Evolutionary conservation across 2,888 invertebrate species (phyloP).

Genomic region (Urechis unicinctus): DNA sequence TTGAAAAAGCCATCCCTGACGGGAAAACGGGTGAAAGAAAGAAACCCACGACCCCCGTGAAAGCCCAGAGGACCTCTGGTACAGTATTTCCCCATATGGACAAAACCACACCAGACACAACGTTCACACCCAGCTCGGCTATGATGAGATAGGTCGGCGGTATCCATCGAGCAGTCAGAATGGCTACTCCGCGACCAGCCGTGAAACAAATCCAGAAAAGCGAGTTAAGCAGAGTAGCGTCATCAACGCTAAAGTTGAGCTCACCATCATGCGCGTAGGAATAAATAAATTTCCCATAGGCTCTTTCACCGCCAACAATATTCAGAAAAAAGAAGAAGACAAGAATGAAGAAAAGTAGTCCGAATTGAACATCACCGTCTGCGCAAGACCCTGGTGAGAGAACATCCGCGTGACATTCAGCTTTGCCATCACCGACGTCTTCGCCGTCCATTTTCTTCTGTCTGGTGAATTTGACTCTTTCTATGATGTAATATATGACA

Average conservation of each 20-base stretch:
- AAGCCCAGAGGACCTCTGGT: slow-evolving; percentile 23
- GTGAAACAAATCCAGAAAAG: slow-evolving; percentile 30
- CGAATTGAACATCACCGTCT: slow-evolving; percentile 21
- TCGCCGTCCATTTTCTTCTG: neutral
- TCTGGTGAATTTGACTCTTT: neutral
- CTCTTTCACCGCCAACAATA: slow-evolving; percentile 26
- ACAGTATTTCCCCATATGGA: slow-evolving; percentile 22
- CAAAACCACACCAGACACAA: slow-evolving; percentile 20
- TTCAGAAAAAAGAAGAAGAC: slow-evolving; percentile 26
- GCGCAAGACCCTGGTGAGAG: slow-evolving; percentile 20
- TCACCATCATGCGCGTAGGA: slow-evolving; percentile 27
- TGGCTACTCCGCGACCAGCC: slow-evolving; percentile 24
- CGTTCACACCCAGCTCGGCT: slow-evolving; percentile 19
- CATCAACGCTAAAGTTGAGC: slow-evolving; percentile 21
- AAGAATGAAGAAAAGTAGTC: slow-evolving; percentile 20
- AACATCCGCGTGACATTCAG: neutral
- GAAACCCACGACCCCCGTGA: slow-evolving; percentile 23
- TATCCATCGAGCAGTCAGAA: slow-evolving; percentile 23
- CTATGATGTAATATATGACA: slow-evolving; percentile 18
- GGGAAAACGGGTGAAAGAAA: slow-evolving; percentile 29
- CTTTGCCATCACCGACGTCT: too few relatives aligned
- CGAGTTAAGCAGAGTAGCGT: slow-evolving; percentile 27
- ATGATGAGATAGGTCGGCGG: slow-evolving; percentile 23
- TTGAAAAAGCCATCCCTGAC: slow-evolving; percentile 27
- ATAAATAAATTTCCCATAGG: slow-evolving; percentile 28